Evolutionary conservation across 2,888 invertebrate species (phyloP).

Genomic region (Cheilosia soror): DNA sequence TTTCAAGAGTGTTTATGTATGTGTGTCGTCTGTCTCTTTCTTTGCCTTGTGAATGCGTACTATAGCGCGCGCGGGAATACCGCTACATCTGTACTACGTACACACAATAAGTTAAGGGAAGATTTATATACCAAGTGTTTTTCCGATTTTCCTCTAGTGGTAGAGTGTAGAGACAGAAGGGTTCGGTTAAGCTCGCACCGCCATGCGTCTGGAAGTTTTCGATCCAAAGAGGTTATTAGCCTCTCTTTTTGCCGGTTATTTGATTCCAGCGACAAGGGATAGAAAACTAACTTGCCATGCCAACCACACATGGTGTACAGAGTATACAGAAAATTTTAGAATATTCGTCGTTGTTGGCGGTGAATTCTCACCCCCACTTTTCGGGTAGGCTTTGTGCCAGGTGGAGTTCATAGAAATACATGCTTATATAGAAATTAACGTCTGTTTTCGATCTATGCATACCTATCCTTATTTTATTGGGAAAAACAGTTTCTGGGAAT

Average conservation of each 20-base stretch:
- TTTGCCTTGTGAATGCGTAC: neutral
- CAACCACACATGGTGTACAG: neutral
- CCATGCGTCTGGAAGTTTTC: conserved; percentile 46
- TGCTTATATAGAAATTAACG: too few relatives aligned
- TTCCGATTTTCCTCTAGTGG: neutral
- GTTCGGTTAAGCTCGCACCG: conserved; percentile 34
- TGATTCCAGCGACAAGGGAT: neutral
- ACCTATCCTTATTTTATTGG: too few relatives aligned
- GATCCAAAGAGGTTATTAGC: conserved; percentile 62
- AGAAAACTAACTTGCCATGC: conserved; percentile 8
- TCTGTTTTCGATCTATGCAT: too few relatives aligned
- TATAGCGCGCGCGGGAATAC: conserved; percentile 7
- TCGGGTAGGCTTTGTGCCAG: neutral
- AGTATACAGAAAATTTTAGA: conserved; percentile 22
- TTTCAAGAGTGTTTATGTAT: neutral
- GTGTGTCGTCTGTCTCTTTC: neutral
- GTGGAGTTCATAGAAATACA: too few relatives aligned
- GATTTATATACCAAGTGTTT: neutral
- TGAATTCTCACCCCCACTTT: neutral
- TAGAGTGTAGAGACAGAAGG: conserved; percentile 12
- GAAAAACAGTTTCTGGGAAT: too few relatives aligned
- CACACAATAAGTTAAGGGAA: conserved; percentile 12
- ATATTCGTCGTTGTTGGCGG: neutral
- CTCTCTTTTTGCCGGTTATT: conserved; percentile 62
- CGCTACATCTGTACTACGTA: neutral